Percentiles rank a stretch among this genome's conserved stretches.
phyloP scores from a whole-genome alignment of 2,888 invertebrate genomes.

The Cordylochernes scorpioides region DNA sequence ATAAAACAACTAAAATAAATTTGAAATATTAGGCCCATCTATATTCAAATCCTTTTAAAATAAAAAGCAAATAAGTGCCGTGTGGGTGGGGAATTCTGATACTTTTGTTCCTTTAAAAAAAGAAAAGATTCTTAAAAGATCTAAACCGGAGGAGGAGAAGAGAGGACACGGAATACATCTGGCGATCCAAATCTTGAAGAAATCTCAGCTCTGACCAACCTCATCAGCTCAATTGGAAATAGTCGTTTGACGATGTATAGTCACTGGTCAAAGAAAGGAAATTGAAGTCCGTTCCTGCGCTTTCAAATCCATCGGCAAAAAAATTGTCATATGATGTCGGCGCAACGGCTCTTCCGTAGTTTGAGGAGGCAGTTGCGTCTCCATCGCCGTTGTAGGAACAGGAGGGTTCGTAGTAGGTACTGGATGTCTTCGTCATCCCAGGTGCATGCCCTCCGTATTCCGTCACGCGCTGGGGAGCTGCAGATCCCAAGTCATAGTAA shows the following conservation, averaged over 20 bases:
- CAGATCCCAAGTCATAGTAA: conserved; percentile 8
- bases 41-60: too few species aligned
- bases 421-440: conserved; percentile 5
- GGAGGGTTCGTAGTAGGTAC: conserved; percentile 5
- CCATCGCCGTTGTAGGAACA: conserved; percentile 1
- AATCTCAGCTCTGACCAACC: too few species aligned
- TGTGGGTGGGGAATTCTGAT: too few species aligned
- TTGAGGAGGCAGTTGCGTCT: conserved; percentile 1
- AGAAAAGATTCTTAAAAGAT: too few species aligned
- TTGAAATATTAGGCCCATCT: too few species aligned
- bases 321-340: too few species aligned
- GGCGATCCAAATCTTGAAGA: too few species aligned
- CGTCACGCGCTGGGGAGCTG: conserved; percentile 5
- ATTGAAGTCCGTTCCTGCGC: conserved; percentile 42
- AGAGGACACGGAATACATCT: too few species aligned
- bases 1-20: too few species aligned
- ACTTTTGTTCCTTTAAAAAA: too few species aligned
- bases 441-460: conserved; percentile 6
- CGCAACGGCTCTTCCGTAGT: not conserved
- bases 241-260: conserved; percentile 48
- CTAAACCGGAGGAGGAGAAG: too few species aligned
- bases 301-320: conserved; percentile 5
- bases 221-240: conserved; percentile 42
- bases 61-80: too few species aligned
- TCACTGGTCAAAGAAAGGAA: conserved; percentile 78